Evolutionary conservation across 2,113 vertebrate genomes (phyloP), one percentile per base, ranked within the genome.

Genomic region (Hepsetus odoe): DNA sequence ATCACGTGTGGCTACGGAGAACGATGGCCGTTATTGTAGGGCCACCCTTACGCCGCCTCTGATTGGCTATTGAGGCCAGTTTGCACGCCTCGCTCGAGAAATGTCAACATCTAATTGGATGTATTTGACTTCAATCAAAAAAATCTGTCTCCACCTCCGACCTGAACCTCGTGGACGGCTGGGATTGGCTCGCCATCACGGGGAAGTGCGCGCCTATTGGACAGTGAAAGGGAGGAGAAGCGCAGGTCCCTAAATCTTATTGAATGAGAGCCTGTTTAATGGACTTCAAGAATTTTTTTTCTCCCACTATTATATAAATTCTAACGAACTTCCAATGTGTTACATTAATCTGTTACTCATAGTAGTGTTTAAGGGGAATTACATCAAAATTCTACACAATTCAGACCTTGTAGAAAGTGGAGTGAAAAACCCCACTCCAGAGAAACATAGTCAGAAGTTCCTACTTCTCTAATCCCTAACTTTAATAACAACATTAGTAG

Each of bases 141-240:
- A 4, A 5, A 32, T n/a, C 8, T 13, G 73, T 2, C 33, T 64
- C 89, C 87, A 61, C 89, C 85, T 81, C 40, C 32, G 58, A 88
- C 76, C 88, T 87, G 86, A 85, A 91, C 85, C 87, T 92, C 93
- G 93, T 94, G 93, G 93, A 94, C 89, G 80, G 90, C 88, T 26
- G 0, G 86, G 87, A 92, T 93, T 93, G 90, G 93, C 38, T 81
- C 1, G 80, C 20, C 35, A 3, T 56, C 3, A 49, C 68, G n/a
- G n/a, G 89, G 88, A 89, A 86, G 32, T 70, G n/a, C 3, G 18
- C 6, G 4, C 51, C 81, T 67, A 92, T 92, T 92, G 90, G 91
- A 13, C 51, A 51, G 5, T 61, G 59, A 24, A 53, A 3, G 56
- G 55, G 20, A 24, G 33, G 4, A 24, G 28, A 32, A 51, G 49